phyloP scores from a whole-genome alignment of 30 jellyfish, hydroid and myxozoan species.

The Nemopilema nomurai region DNA sequence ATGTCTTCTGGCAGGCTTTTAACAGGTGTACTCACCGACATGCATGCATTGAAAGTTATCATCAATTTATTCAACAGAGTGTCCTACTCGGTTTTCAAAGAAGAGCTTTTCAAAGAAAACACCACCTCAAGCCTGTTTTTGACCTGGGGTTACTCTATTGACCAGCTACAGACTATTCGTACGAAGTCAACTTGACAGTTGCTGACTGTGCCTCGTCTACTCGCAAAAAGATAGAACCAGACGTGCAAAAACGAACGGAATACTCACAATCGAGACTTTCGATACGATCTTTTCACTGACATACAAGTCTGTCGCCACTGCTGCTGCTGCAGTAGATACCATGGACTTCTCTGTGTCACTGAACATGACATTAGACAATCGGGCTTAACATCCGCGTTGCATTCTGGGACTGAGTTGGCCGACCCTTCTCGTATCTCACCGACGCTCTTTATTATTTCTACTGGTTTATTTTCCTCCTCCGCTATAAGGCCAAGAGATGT shows the following conservation, averaged over 20 bases:
- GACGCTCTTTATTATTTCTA: constrained; percentile 39
- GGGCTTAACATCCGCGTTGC: neutral
- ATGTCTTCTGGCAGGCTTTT: too few species aligned
- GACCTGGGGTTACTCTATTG: neutral
- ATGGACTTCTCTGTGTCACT: neutral
- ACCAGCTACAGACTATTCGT: neutral
- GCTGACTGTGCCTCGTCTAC: neutral
- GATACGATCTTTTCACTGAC: constrained; percentile 46
- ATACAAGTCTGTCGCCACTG: neutral
- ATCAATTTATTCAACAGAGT: neutral
- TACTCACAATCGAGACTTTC: constrained; percentile 36
- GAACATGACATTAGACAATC: neutral
- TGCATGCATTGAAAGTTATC: neutral
- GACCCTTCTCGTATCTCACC: constrained; percentile 12
- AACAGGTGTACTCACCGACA: neutral
- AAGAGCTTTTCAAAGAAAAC: neutral
- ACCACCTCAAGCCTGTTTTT: too few species aligned
- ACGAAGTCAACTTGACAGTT: neutral
- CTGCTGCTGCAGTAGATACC: constrained; percentile 1
- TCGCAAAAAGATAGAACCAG: neutral
- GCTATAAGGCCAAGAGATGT: constrained; percentile 27
- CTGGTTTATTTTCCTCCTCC: constrained; percentile 39
- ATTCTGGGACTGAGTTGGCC: neutral
- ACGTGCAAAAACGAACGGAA: neutral
- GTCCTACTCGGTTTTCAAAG: neutral